A percentile compares a stretch with the other conserved stretches of the same genome.
Evolutionary conservation across 2,113 vertebrate species (phyloP).

Genomic region (Procavia capensis): DNA sequence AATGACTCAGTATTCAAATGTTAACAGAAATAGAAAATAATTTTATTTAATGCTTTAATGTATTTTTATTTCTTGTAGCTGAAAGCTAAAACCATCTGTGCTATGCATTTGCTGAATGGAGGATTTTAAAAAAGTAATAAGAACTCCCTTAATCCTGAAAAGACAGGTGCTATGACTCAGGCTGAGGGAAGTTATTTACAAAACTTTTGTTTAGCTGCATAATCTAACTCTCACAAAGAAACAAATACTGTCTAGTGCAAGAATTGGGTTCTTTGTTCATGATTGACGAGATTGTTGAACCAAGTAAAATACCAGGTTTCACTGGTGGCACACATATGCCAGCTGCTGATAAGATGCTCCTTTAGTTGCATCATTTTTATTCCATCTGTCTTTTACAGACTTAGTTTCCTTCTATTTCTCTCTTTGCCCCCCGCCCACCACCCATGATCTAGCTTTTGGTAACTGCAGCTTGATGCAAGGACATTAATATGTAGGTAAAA

Average conservation of each 20-base stretch:
- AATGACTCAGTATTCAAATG: slow-evolving; percentile 29
- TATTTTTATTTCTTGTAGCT: slow-evolving; percentile 49
- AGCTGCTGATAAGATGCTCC: slow-evolving; percentile 33
- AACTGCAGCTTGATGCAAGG: background rate
- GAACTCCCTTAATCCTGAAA: background rate
- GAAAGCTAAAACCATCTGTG: slow-evolving; percentile 44
- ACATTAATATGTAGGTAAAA: background rate
- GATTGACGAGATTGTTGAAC: slow-evolving; percentile 14
- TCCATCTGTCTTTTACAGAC: background rate
- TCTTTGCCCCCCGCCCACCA: background rate
- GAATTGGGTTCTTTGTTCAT: background rate
- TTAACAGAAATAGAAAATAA: slow-evolving; percentile 27
- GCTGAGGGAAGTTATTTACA: background rate
- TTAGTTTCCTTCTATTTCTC: background rate
- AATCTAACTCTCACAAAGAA: slow-evolving; percentile 37
- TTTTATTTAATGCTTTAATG: slow-evolving; percentile 43
- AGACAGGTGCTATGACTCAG: slow-evolving; percentile 36
- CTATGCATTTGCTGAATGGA: background rate
- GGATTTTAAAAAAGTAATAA: background rate
- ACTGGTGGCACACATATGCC: background rate
- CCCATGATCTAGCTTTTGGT: background rate
- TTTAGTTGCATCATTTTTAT: slow-evolving; percentile 33
- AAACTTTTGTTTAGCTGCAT: slow-evolving; percentile 1
- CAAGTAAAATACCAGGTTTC: slow-evolving; percentile 1
- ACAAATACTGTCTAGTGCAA: background rate